Conservation (phyloP, 2,113 vertebrate genomes). For the Channa argus region DNA sequence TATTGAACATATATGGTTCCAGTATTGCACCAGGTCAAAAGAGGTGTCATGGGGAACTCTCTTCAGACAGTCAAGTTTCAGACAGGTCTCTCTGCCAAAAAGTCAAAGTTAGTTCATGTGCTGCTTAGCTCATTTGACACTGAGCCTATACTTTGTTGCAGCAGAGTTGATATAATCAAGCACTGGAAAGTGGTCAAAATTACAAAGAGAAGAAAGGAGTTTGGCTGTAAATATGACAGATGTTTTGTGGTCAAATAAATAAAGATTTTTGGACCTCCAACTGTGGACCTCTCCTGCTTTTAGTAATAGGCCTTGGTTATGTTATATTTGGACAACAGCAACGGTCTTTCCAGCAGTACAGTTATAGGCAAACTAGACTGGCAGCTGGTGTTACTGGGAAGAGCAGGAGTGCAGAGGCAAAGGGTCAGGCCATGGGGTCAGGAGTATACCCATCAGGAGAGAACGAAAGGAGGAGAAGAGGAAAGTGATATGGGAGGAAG, state of each 20-base stretch:
- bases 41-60: too few species aligned
- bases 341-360: conserved; percentile 17
- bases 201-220: not conserved
- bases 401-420: conserved; percentile 43
- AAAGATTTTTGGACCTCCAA: conserved; percentile 17
- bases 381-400: conserved; percentile 65
- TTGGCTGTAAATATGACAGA: conserved; percentile 20
- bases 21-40: too few species aligned
- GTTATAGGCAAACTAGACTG: conserved; percentile 29
- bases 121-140: not conserved
- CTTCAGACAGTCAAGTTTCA: too few species aligned
- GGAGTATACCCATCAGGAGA: conserved; percentile 60
- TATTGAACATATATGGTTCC: too few species aligned
- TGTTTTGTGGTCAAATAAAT: conserved; percentile 45
- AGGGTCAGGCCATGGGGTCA: conserved; percentile 58
- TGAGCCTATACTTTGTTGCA: not conserved
- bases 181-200: not conserved
- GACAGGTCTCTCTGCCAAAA: too few species aligned
- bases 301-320: not conserved
- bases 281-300: not conserved
- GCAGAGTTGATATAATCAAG: too few species aligned
- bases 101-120: too few species aligned
- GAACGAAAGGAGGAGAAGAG: conserved; percentile 38
- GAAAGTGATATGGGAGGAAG: conserved; percentile 62
- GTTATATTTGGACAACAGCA: conserved; percentile 31